Evolutionary conservation across 2,797 vertebrate species (phyloP), one percentile per base, ranked within the genome.

Genomic region (Lepus townsendii): DNA sequence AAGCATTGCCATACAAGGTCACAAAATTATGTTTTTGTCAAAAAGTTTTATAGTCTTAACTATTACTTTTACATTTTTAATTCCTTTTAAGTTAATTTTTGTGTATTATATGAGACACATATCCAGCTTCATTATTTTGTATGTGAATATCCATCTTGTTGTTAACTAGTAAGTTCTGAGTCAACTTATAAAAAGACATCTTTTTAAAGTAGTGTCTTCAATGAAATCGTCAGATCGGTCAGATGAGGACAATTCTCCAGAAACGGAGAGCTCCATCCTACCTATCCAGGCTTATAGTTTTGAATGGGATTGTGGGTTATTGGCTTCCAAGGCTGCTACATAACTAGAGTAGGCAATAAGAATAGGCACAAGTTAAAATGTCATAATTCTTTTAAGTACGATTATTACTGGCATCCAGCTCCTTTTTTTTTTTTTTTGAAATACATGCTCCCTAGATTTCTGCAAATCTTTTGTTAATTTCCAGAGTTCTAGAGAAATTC

Each of bases 401-500:
- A 30, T 50, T n/a, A 19, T 83, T 78, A 66, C 30, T 50, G 47
- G 78, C 20, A 83, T 91, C 27, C 27, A 47, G 5, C 27, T 72
- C 60, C 71, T 47, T 47, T 47, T 47, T 42, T 42, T 42, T 78
- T 78, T 78, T 78, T 75, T 66, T 73, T 83, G 83, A 50, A 88
- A 78, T 50, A 91, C 72, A 78, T 68, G 1, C 16, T 78, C 32
- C 24, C 32, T 82, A 47, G 6, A 71, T 30, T 76, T 54, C 30
- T 83, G 6, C 2, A 57, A 86, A 14, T 5, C 7, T 71, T 76
- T 10, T 50, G 30, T 82, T 82, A 47, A 82, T 93, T 93, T 71
- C 32, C 42, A 76, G 19, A 93, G 42, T 76, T 73, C 10, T 42
- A 22, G 76, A 89, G 90, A 88, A 66, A 9, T 90, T 93, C 71